A percentile compares a stretch with the other conserved stretches of the same genome.
Conservation (phyloP, 1,140 invertebrate species). For the Heliconius melpomene region DNA sequence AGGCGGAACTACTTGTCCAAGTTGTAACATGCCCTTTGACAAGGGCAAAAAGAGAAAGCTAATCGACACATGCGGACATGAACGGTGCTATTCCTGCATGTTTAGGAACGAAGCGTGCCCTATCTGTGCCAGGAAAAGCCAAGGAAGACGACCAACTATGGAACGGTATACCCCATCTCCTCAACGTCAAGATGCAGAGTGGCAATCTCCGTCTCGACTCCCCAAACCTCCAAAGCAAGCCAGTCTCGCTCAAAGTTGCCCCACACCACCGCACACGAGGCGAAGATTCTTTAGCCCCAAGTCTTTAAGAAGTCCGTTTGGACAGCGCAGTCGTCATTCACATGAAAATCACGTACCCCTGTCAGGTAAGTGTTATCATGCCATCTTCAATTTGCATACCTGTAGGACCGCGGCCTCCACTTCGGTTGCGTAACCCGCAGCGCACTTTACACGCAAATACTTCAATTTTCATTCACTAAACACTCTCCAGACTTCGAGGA, state of each 20-base stretch:
- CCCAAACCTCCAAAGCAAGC: conserved; percentile 77
- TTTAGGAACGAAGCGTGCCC: conserved; percentile 95
- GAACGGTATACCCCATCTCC: conserved; percentile 79
- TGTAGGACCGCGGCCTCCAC: conserved; percentile 61
- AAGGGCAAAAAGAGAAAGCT: conserved; percentile 96
- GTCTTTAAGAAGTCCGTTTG: conserved; percentile 87
- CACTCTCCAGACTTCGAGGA: conserved; percentile 59
- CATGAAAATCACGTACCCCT: conserved; percentile 82
- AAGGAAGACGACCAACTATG: conserved; percentile 60
- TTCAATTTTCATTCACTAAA: conserved; percentile 53
- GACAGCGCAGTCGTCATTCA: conserved; percentile 73
- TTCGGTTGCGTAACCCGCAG: conserved; percentile 64
- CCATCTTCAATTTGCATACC: conserved; percentile 58
- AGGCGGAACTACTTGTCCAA: conserved; percentile 86
- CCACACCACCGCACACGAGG: conserved; percentile 89
- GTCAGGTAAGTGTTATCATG: conserved; percentile 82
- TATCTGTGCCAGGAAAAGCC: conserved; percentile 85
- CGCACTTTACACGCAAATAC: conserved; percentile 54
- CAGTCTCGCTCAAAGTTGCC: conserved; percentile 84
- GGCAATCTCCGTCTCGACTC: conserved; percentile 69
- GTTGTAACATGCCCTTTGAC: conserved; percentile 95
- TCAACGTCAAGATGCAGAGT: conserved; percentile 71
- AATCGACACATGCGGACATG: conserved; percentile 96
- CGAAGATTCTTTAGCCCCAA: conserved; percentile 91
- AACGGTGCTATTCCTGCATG: conserved; percentile 96